phyloP scores from a whole-genome alignment of 2,888 invertebrate genomes.

The Crossocerus cetratus region DNA sequence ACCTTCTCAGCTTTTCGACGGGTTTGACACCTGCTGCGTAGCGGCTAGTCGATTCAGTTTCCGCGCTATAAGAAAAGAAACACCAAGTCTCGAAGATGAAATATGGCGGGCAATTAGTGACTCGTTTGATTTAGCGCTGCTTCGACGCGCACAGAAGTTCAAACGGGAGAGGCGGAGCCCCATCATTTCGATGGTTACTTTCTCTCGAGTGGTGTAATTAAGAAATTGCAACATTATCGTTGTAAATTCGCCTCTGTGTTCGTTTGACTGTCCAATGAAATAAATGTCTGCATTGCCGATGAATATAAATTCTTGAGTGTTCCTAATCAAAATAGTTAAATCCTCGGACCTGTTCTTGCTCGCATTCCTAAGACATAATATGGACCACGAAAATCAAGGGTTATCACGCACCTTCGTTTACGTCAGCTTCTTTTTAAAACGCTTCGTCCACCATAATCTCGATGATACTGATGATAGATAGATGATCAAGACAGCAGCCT shows the following conservation, averaged over 20 bases:
- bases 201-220: background rate
- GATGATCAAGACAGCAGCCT: conserved; percentile 22
- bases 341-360: conserved; percentile 41
- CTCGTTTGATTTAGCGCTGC: conserved; percentile 53
- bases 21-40: background rate
- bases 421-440: conserved; percentile 31
- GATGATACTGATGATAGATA: conserved; percentile 20
- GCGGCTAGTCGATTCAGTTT: background rate
- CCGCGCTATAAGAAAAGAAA: background rate
- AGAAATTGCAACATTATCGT: background rate
- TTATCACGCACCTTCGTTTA: conserved; percentile 47
- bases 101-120: conserved; percentile 56
- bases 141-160: conserved; percentile 34
- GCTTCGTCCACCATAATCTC: conserved; percentile 38
- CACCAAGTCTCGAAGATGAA: conserved; percentile 30
- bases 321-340: conserved; percentile 25
- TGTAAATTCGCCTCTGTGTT: too few relatives aligned
- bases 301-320: too few relatives aligned
- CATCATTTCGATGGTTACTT: conserved; percentile 36
- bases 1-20: too few relatives aligned
- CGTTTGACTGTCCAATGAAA: too few relatives aligned
- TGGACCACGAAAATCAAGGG: conserved; percentile 57
- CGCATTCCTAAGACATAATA: conserved; percentile 54
- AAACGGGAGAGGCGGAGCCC: conserved; percentile 26
- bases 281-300: too few relatives aligned